A percentile compares a stretch with the other conserved stretches of the same genome.
phyloP scores from a whole-genome alignment of 2,113 vertebrate species.

The Emydura subglobosa region DNA sequence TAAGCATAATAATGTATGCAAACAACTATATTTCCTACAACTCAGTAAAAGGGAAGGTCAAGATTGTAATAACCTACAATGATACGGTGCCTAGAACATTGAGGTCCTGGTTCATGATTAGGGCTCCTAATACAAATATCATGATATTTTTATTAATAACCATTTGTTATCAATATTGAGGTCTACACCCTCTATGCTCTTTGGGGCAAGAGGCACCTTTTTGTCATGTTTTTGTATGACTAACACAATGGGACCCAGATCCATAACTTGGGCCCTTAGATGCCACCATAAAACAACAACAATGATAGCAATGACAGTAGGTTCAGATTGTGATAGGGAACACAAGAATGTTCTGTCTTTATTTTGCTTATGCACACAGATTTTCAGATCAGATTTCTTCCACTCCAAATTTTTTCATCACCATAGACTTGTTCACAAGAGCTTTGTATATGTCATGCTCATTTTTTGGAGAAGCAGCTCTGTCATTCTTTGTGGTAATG shows the following conservation, averaged over 20 bases:
- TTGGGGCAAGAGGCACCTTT: not conserved
- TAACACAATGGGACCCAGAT: not conserved
- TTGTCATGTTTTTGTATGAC: not conserved
- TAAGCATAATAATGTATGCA: too few relatives aligned
- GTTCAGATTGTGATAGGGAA: constrained; percentile 5
- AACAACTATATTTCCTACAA: not conserved
- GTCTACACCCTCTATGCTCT: not conserved
- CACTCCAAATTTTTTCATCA: not conserved
- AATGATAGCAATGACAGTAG: not conserved
- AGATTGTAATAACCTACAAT: not conserved
- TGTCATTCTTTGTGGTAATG: not conserved
- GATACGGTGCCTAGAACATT: too few relatives aligned
- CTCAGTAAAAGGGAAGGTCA: not conserved
- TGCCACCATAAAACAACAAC: not conserved
- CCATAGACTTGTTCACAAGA: fast-evolving
- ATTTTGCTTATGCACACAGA: not conserved
- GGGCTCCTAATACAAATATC: not conserved
- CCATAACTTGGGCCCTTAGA: not conserved
- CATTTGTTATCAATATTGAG: not conserved
- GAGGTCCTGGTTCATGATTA: too few relatives aligned
- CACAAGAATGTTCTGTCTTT: not conserved
- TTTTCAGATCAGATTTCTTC: not conserved
- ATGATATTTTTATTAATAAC: not conserved
- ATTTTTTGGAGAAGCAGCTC: not conserved
- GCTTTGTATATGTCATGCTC: not conserved